phyloP scores from a whole-genome alignment of 2,797 vertebrate genomes.

The Malurus splendens region DNA sequence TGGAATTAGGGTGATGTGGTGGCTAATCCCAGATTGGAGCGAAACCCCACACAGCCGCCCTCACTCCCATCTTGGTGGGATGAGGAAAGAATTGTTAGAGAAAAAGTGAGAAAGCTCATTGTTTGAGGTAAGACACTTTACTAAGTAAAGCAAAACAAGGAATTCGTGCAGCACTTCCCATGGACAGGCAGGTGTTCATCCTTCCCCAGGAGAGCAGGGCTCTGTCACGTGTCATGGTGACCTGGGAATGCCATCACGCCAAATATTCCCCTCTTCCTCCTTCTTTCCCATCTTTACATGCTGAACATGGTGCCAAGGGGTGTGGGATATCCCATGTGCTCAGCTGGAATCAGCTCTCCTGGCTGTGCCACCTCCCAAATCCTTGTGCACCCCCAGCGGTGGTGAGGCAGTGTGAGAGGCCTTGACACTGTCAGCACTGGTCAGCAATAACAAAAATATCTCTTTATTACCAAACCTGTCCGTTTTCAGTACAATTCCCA shows the following conservation, averaged over 20 bases:
- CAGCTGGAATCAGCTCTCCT: neutral
- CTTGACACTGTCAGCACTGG: neutral
- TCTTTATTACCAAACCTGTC: neutral
- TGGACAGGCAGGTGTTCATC: neutral
- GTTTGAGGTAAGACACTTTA: neutral
- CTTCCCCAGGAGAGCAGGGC: neutral
- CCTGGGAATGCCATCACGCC: neutral
- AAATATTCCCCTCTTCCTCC: neutral
- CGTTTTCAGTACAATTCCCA: neutral
- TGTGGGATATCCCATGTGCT: neutral
- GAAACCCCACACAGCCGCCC: neutral
- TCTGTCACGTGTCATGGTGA: neutral
- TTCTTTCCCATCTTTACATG: neutral
- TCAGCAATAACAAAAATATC: neutral
- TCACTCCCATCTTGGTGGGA: neutral
- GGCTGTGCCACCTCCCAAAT: neutral
- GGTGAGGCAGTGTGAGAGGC: neutral
- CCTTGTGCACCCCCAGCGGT: too few species aligned
- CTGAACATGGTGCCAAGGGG: neutral
- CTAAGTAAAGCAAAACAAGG: neutral
- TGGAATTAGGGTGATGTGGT: neutral
- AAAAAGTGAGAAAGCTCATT: neutral
- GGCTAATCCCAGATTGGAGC: neutral
- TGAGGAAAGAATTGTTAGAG: neutral
- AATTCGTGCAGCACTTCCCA: neutral